Percentiles rank a stretch among this genome's conserved stretches.
phyloP scores from a whole-genome alignment of 2,888 invertebrate genomes.

The Pteria penguin region DNA sequence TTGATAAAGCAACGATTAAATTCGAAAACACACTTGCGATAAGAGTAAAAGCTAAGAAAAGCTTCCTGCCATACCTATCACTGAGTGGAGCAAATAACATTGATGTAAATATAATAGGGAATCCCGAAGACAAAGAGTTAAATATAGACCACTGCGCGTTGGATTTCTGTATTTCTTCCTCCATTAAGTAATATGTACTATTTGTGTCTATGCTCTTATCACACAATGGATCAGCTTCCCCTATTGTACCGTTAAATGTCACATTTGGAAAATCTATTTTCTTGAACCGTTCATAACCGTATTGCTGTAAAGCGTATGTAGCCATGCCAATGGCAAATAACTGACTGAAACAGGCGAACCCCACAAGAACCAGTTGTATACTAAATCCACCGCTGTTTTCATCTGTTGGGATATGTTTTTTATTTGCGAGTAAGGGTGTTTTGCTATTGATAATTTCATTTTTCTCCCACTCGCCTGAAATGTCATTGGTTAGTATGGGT shows the following conservation, averaged over 20 bases:
- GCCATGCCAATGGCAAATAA: neutral
- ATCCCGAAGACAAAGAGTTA: slow-evolving; percentile 22
- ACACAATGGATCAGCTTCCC: neutral
- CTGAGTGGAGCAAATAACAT: slow-evolving; percentile 15
- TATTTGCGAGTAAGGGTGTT: too few species aligned
- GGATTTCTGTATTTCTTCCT: slow-evolving; percentile 19
- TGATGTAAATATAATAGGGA: slow-evolving; percentile 16
- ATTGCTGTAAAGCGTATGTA: neutral
- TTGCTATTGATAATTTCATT: too few species aligned
- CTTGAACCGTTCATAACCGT: neutral
- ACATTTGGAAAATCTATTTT: neutral
- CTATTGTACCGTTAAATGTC: neutral
- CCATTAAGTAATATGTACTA: slow-evolving; percentile 8
- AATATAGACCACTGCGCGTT: slow-evolving; percentile 12
- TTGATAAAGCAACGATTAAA: slow-evolving; percentile 13
- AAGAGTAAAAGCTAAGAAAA: slow-evolving; percentile 9
- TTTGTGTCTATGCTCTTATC: neutral
- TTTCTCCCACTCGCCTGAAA: too few species aligned
- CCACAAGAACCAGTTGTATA: too few species aligned
- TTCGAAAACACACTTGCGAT: slow-evolving; percentile 18
- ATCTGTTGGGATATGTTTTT: too few species aligned
- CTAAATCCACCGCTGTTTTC: too few species aligned
- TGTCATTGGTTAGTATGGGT: too few species aligned
- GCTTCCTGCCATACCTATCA: slow-evolving; percentile 31
- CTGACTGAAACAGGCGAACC: neutral